Evolutionary conservation across 2,888 invertebrate species (phyloP).

Genomic region (Ganaspis brasiliensis): DNA sequence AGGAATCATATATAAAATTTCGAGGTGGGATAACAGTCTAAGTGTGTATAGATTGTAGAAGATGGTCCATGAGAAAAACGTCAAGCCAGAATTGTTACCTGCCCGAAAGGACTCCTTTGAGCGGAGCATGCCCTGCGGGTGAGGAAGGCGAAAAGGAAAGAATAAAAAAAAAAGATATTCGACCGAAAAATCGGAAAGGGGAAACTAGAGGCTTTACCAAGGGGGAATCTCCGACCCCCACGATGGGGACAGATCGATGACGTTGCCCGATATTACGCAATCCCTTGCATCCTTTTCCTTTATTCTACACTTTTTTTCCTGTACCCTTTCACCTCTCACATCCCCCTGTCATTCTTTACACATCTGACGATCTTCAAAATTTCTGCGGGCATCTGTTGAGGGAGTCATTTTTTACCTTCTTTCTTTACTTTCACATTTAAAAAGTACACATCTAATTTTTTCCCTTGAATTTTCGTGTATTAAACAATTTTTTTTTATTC

Average conservation of each 20-base stretch:
- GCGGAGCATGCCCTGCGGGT: constrained; percentile 63
- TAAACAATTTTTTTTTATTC: too few relatives aligned
- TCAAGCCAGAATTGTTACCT: constrained; percentile 70
- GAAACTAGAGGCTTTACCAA: constrained; percentile 69
- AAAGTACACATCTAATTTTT: too few relatives aligned
- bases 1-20: constrained; percentile 23
- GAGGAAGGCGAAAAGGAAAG: constrained; percentile 62
- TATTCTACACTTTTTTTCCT: constrained; percentile 45
- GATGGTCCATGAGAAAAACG: constrained; percentile 72
- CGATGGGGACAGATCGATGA: constrained; percentile 69
- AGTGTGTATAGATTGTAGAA: constrained; percentile 47
- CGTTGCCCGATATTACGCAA: constrained; percentile 73
- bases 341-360: constrained; percentile 25
- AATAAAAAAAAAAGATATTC: constrained; percentile 64
- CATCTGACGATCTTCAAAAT: constrained; percentile 28
- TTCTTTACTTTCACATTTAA: not conserved
- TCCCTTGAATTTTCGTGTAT: too few relatives aligned
- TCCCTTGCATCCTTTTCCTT: constrained; percentile 70
- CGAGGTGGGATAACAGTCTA: not conserved
- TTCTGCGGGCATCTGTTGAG: constrained; percentile 32
- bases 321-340: constrained; percentile 34
- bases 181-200: constrained; percentile 66
- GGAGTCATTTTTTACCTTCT: constrained; percentile 36
- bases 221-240: constrained; percentile 64
- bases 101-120: constrained; percentile 64